These are phyloP conservation scores for Listrodromus nycthemerus DNA, from an alignment of 2,888 invertebrate species.

Conservation along the genomic window DNA sequence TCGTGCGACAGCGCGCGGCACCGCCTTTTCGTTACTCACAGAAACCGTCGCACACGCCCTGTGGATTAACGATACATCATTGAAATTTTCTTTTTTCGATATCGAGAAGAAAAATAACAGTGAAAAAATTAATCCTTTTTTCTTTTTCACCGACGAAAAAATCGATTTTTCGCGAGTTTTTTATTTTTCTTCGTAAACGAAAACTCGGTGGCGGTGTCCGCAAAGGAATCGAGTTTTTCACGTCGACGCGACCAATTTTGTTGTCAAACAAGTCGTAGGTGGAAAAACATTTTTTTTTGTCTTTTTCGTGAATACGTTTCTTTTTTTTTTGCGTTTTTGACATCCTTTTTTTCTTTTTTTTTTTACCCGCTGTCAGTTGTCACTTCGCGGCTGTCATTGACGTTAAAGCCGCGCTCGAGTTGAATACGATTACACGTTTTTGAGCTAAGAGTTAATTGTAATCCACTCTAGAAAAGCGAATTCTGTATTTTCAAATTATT, in stretches of 20 bases:
- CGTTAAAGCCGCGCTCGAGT: no score
- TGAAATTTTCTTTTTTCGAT: constrained; percentile 44
- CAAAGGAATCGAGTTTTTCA: no score
- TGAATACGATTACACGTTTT: background rate
- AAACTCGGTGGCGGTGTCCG: no score
- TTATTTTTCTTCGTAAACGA: no score
- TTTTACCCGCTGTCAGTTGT: background rate
- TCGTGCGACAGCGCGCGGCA: constrained; percentile 75
- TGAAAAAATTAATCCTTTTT: constrained; percentile 24
- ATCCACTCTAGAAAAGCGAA: no score
- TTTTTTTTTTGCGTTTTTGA: background rate
- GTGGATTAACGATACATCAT: background rate
- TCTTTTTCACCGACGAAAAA: background rate
- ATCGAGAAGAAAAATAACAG: constrained; percentile 13
- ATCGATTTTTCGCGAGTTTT: no score
- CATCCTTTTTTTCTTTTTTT: background rate
- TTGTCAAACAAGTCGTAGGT: constrained; percentile 51
- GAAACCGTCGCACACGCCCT: constrained; percentile 73
- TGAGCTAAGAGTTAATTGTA: no score
- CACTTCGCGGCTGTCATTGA: background rate
- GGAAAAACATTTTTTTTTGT: no score
- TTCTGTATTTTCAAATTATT: constrained; percentile 3
- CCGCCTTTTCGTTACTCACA: constrained; percentile 81
- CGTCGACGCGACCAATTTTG: constrained; percentile 11
- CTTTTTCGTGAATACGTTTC: background rate